Evolutionary conservation across 1,140 invertebrate genomes (phyloP).

Genomic region (Venturia canescens): DNA sequence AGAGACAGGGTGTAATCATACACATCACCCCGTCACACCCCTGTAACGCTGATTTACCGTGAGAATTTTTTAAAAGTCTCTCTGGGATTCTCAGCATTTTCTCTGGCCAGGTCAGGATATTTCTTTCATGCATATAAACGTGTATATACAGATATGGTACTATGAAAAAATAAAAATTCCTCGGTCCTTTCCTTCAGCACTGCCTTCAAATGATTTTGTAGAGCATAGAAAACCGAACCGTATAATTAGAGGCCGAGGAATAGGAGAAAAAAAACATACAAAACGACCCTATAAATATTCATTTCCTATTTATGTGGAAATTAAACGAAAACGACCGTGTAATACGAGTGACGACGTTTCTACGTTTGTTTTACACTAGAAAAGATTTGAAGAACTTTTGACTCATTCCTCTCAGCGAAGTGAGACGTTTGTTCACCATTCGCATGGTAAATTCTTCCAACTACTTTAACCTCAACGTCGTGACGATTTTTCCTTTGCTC

Average conservation of each 20-base stretch:
- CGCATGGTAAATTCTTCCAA: background rate
- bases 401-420: conserved; percentile 41
- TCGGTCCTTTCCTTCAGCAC: conserved; percentile 1
- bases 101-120: background rate
- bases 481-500: too few relatives aligned
- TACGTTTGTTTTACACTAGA: background rate
- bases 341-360: conserved; percentile 20
- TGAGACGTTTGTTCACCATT: conserved; percentile 62
- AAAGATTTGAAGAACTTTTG: background rate
- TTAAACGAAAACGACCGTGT: conserved; percentile 23
- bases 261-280: background rate
- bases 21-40: conserved; percentile 72
- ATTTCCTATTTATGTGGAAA: background rate
- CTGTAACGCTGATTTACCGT: conserved; percentile 74
- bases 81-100: conserved; percentile 60
- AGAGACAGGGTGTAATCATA: conserved; percentile 75
- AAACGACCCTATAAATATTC: conserved; percentile 18
- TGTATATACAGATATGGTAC: background rate
- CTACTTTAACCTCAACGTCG: background rate
- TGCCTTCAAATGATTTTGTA: conserved; percentile 31
- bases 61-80: conserved; percentile 69
- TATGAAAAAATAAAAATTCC: background rate
- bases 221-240: conserved; percentile 18
- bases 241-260: conserved; percentile 30
- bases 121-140: background rate